Conservation (phyloP, 2,888 invertebrate genomes). For the Nephrocerus scutellatus region DNA sequence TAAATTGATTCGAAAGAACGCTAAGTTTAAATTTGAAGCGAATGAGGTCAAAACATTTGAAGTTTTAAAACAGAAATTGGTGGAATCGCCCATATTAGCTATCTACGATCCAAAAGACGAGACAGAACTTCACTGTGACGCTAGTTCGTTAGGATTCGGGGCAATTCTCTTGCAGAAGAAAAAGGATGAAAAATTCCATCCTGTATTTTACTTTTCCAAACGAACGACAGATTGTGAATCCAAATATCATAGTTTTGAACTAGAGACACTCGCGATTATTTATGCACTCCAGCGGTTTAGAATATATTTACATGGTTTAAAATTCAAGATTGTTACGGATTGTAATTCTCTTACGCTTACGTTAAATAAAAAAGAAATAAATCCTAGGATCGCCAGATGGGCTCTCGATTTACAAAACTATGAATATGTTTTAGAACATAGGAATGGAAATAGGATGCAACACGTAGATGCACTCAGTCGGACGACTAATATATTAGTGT, state of each 20-base stretch:
- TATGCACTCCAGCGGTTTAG: constrained; percentile 16
- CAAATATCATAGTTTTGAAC: constrained; percentile 31
- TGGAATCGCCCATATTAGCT: constrained; percentile 21
- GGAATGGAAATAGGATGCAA: constrained; percentile 7
- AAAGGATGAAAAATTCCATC: constrained; percentile 24
- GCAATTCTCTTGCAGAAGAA: constrained; percentile 24
- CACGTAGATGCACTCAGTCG: constrained; percentile 11
- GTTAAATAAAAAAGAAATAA: constrained; percentile 11
- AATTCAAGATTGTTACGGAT: constrained; percentile 1
- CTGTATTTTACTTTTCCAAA: constrained; percentile 30
- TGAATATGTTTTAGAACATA: constrained; percentile 7
- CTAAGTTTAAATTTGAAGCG: constrained; percentile 6
- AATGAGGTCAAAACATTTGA: constrained; percentile 6
- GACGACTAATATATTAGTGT: constrained; percentile 11
- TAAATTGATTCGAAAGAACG: constrained; percentile 4
- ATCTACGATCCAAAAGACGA: constrained; percentile 26
- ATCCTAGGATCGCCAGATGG: constrained; percentile 8
- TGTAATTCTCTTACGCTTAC: neutral
- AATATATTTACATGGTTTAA: neutral
- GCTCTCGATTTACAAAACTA: constrained; percentile 2
- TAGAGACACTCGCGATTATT: constrained; percentile 30
- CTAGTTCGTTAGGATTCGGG: constrained; percentile 26
- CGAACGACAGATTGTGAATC: constrained; percentile 26
- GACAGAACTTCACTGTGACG: constrained; percentile 33
- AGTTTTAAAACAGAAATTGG: constrained; percentile 9